Conservation (phyloP, 2,888 invertebrate species). For the Apeira syringaria region DNA sequence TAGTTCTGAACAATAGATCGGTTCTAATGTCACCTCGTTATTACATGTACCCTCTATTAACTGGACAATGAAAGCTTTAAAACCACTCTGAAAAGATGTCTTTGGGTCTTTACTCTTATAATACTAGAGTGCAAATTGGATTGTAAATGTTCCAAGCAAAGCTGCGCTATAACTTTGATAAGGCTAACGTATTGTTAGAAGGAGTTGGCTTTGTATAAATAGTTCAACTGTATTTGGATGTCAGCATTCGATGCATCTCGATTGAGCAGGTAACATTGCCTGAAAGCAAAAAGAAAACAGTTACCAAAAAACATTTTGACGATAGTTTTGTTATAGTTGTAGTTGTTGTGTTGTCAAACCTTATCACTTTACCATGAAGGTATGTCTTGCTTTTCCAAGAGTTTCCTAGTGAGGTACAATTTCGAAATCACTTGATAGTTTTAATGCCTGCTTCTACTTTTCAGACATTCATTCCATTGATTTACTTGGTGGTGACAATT, state of each 20-base stretch:
- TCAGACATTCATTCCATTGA: slow-evolving; percentile 19
- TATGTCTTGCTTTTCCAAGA: background rate
- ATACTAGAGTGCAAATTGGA: background rate
- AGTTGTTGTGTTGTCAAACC: too few species aligned
- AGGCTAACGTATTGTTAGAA: slow-evolving; percentile 1
- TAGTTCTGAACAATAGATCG: slow-evolving; percentile 10
- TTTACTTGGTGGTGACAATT: slow-evolving; percentile 12
- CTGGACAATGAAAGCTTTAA: slow-evolving; percentile 17
- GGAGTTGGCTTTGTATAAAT: slow-evolving; percentile 8
- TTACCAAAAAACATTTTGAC: too few species aligned
- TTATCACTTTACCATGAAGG: slow-evolving; percentile 8
- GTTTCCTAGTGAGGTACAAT: background rate
- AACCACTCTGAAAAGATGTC: background rate
- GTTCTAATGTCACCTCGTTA: slow-evolving; percentile 13
- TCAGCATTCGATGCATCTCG: slow-evolving; percentile 6
- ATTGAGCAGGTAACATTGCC: background rate
- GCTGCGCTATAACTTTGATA: too few species aligned
- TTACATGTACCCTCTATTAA: slow-evolving; percentile 17
- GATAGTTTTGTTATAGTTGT: too few species aligned
- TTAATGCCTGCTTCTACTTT: slow-evolving; percentile 1
- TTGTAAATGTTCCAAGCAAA: background rate
- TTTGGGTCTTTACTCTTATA: background rate
- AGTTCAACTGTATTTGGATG: slow-evolving; percentile 4
- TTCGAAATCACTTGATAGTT: too few species aligned
- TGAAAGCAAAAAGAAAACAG: too few species aligned